phyloP scores from a whole-genome alignment of 2,113 vertebrate genomes.

The Rattus norvegicus region DNA sequence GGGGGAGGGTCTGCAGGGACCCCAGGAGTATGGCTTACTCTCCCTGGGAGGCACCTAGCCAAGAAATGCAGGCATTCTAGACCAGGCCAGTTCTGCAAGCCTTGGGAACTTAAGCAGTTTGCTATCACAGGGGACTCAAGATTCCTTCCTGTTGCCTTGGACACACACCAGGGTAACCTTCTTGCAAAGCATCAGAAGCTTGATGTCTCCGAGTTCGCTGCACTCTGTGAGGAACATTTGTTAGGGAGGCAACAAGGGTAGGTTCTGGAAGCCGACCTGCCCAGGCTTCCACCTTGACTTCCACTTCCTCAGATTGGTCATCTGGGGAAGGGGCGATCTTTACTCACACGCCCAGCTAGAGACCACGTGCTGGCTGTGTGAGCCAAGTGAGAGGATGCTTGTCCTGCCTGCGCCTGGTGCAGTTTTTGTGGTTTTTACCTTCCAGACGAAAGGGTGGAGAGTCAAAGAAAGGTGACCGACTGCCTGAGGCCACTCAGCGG shows the following conservation, averaged over 20 bases:
- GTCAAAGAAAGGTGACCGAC: background rate
- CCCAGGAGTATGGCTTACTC: background rate
- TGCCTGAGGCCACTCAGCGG: background rate
- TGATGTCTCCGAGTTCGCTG: background rate
- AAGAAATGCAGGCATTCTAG: slow-evolving; percentile 4
- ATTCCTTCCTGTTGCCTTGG: slow-evolving; percentile 56
- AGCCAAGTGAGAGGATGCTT: background rate
- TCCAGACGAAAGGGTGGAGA: background rate
- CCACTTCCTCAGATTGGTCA: background rate
- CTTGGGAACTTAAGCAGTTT: slow-evolving; percentile 10
- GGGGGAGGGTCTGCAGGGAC: background rate
- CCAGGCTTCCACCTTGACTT: background rate
- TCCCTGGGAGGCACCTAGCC: background rate
- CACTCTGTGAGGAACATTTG: background rate
- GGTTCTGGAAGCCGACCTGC: background rate
- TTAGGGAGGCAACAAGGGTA: background rate
- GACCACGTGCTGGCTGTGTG: background rate
- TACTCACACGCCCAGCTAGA: background rate
- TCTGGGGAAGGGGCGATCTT: background rate
- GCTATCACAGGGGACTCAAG: slow-evolving; percentile 32
- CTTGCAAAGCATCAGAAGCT: slow-evolving; percentile 13
- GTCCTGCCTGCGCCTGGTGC: background rate
- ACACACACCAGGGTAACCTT: slow-evolving; percentile 39
- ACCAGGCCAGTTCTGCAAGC: background rate
- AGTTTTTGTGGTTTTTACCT: slow-evolving; percentile 2